phyloP scores from a whole-genome alignment of 2,113 vertebrate genomes.

The Siniperca knerii region DNA sequence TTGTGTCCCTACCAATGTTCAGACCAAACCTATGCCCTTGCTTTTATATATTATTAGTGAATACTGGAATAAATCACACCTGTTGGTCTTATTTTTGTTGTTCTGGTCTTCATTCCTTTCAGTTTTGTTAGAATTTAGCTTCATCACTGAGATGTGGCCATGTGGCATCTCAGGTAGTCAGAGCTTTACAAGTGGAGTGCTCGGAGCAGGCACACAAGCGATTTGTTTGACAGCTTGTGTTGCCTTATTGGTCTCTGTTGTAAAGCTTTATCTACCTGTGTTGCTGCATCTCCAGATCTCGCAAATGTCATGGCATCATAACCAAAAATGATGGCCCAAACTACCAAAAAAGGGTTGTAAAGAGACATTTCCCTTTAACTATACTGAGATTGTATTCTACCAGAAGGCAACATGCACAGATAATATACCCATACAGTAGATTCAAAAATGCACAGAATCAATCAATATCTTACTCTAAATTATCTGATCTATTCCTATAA shows the following conservation, averaged over 20 bases:
- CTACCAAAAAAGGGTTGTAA: constrained; percentile 6
- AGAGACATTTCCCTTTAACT: constrained; percentile 2
- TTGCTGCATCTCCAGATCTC: constrained; percentile 13
- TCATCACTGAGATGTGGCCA: constrained; percentile 10
- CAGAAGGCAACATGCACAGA: not conserved
- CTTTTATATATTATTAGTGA: not conserved
- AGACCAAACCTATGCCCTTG: no score
- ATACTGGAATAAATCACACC: not conserved
- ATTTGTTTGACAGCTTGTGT: constrained; percentile 52
- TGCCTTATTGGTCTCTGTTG: constrained; percentile 50
- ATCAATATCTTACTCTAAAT: not conserved
- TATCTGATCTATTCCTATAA: not conserved
- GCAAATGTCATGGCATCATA: constrained; percentile 27
- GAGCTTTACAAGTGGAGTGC: constrained; percentile 16
- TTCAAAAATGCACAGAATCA: not conserved
- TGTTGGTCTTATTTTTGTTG: not conserved
- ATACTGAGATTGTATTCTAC: not conserved
- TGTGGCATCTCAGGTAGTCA: constrained; percentile 14
- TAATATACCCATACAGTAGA: not conserved
- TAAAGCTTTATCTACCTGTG: constrained; percentile 36
- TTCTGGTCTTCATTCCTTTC: not conserved
- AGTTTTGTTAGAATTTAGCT: not conserved
- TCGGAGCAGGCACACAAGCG: not conserved
- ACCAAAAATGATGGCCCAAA: constrained; percentile 18
- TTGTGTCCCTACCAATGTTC: no score